Percentiles rank a stretch among this genome's conserved stretches.
These are phyloP conservation scores for Tethea ocularis DNA, from an alignment of 2,888 invertebrate genomes.

Conservation along the genomic window DNA sequence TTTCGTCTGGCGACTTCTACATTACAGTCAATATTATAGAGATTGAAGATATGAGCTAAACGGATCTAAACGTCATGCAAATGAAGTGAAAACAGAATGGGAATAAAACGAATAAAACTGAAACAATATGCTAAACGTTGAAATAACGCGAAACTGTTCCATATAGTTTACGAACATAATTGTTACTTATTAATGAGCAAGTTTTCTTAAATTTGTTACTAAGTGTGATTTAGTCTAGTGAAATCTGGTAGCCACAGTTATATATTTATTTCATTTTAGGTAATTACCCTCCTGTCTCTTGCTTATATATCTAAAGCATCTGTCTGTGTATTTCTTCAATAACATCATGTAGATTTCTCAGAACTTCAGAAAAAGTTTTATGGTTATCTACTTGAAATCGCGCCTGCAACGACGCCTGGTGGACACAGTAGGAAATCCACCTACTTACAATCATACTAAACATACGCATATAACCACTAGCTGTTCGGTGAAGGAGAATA, in stretches of 20 bases:
- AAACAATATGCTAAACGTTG: not conserved
- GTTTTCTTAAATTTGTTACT: not conserved
- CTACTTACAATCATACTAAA: too few relatives aligned
- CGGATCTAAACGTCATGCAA: not conserved
- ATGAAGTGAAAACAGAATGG: not conserved
- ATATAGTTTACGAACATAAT: not conserved
- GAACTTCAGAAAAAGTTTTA: too few relatives aligned
- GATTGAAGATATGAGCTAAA: conserved; percentile 11
- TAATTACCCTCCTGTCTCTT: too few relatives aligned
- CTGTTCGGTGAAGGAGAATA: too few relatives aligned
- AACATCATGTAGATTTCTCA: too few relatives aligned
- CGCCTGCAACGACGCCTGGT: too few relatives aligned
- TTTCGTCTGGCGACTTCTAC: conserved; percentile 47
- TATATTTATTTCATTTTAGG: not conserved
- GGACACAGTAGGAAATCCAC: too few relatives aligned
- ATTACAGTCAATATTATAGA: conserved; percentile 19
- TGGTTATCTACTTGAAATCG: too few relatives aligned
- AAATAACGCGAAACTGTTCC: not conserved
- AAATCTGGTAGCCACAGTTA: not conserved
- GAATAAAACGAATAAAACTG: not conserved
- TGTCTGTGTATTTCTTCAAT: too few relatives aligned
- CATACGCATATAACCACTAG: too few relatives aligned
- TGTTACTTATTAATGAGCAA: not conserved
- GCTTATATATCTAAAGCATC: too few relatives aligned
- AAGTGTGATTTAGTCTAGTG: too few relatives aligned